These are phyloP conservation scores for Phrynosoma blainvillii DNA, from an alignment of 2,113 vertebrate species.

Conservation along the genomic window DNA sequence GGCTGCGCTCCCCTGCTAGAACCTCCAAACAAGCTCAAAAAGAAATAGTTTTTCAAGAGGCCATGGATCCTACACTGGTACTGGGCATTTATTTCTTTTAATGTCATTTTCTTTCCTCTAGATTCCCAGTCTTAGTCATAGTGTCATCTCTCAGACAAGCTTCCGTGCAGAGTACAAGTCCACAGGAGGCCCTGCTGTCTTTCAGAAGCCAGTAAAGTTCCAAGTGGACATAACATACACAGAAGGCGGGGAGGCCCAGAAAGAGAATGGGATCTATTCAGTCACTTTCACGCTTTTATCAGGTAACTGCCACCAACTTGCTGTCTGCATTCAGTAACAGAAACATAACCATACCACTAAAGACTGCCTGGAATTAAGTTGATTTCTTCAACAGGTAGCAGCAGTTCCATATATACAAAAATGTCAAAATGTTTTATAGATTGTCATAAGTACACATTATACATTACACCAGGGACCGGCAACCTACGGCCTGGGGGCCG, in stretches of 20 bases:
- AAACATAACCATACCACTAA: constrained; percentile 12
- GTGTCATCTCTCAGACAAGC: constrained; percentile 97
- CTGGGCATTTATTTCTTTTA: constrained; percentile 18
- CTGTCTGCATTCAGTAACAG: neutral
- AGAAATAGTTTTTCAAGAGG: constrained; percentile 7
- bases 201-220: constrained; percentile 99
- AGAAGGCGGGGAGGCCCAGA: constrained; percentile 91
- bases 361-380: neutral
- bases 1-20: too few species aligned
- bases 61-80: constrained; percentile 1
- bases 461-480: too few species aligned
- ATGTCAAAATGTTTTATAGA: neutral
- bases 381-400: neutral
- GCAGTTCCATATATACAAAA: neutral
- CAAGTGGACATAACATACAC: constrained; percentile 99
- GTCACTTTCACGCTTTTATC: constrained; percentile 98
- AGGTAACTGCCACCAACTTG: constrained; percentile 77
- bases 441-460: neutral
- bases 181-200: constrained; percentile 95
- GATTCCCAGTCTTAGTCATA: constrained; percentile 99
- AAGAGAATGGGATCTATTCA: constrained; percentile 97
- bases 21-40: too few species aligned
- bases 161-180: constrained; percentile 99
- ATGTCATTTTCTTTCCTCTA: constrained; percentile 57
- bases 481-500: too few species aligned